Percentiles rank a stretch among this genome's conserved stretches.
Evolutionary conservation across 2,113 vertebrate species (phyloP).

Genomic region (Nyctereutes procyonoides): DNA sequence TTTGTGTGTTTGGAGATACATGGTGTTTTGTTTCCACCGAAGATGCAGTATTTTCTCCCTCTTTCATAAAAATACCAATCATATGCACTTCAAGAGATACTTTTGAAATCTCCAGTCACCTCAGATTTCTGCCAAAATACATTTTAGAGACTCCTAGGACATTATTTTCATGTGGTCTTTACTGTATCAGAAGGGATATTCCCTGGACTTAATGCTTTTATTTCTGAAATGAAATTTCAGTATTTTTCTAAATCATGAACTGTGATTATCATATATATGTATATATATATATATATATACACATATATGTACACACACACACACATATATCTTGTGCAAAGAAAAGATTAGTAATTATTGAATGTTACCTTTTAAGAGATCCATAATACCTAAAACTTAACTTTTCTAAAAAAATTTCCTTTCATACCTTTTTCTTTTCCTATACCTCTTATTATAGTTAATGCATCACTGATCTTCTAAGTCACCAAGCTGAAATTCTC

Average conservation of each 20-base stretch:
- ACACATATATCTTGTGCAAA: not conserved
- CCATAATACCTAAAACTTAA: not conserved
- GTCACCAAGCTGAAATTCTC: not conserved
- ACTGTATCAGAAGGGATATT: not conserved
- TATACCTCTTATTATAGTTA: not conserved
- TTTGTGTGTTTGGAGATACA: not conserved
- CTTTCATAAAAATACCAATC: not conserved
- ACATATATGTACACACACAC: not conserved
- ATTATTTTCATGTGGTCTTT: conserved; percentile 43
- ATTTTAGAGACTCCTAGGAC: not conserved
- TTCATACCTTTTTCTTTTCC: not conserved
- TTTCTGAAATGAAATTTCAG: conserved; percentile 46
- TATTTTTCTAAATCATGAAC: conserved; percentile 32
- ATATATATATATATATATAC: not conserved
- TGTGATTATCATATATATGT: not conserved
- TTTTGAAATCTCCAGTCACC: not conserved
- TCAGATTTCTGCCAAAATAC: conserved; percentile 49
- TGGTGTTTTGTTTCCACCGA: not conserved
- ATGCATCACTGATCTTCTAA: not conserved
- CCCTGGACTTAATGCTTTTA: conserved; percentile 11
- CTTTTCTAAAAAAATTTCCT: not conserved
- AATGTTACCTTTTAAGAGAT: conserved; percentile 17
- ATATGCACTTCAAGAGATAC: conserved; percentile 6
- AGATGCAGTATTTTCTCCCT: not conserved
- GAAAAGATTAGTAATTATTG: not conserved